Evolutionary conservation across 2,888 invertebrate genomes (phyloP).

Genomic region (Drosophila robusta): DNA sequence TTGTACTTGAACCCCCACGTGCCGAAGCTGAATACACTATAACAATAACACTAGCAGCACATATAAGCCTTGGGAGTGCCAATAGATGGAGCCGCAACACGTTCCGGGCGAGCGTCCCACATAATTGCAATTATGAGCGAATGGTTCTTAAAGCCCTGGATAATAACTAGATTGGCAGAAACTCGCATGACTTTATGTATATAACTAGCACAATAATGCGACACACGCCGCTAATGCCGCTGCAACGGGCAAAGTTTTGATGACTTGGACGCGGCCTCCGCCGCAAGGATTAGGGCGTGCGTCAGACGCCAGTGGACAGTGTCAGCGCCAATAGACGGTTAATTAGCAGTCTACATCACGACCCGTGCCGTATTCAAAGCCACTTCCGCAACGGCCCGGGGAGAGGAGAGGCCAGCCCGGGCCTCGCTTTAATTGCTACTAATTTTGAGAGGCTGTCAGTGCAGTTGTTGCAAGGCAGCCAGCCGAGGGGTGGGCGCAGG

Average conservation of each 20-base stretch:
- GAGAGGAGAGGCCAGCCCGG: background rate
- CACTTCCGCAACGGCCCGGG: constrained; percentile 25
- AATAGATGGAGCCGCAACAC: constrained; percentile 29
- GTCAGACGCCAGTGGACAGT: constrained; percentile 18
- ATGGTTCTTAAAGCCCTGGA: constrained; percentile 50
- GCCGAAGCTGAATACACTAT: background rate
- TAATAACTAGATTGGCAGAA: constrained; percentile 41
- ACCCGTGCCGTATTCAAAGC: constrained; percentile 10
- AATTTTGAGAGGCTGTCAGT: constrained; percentile 33
- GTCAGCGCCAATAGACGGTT: constrained; percentile 30
- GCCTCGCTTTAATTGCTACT: constrained; percentile 44
- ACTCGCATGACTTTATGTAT: background rate
- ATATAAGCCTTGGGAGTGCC: constrained; percentile 10
- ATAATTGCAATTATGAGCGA: constrained; percentile 51
- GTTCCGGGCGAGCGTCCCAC: constrained; percentile 20
- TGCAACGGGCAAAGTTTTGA: constrained; percentile 45
- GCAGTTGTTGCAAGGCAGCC: constrained; percentile 4
- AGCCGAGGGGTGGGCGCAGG: too few relatives aligned
- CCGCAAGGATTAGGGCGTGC: constrained; percentile 23
- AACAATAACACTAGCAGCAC: background rate
- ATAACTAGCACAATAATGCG: constrained; percentile 7
- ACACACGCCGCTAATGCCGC: constrained; percentile 10
- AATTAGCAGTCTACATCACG: constrained; percentile 36
- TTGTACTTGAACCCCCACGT: background rate
- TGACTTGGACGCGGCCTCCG: constrained; percentile 10